These are phyloP conservation scores for Pheosia gnoma DNA, from an alignment of 2,888 invertebrate genomes.

Conservation along the genomic window DNA sequence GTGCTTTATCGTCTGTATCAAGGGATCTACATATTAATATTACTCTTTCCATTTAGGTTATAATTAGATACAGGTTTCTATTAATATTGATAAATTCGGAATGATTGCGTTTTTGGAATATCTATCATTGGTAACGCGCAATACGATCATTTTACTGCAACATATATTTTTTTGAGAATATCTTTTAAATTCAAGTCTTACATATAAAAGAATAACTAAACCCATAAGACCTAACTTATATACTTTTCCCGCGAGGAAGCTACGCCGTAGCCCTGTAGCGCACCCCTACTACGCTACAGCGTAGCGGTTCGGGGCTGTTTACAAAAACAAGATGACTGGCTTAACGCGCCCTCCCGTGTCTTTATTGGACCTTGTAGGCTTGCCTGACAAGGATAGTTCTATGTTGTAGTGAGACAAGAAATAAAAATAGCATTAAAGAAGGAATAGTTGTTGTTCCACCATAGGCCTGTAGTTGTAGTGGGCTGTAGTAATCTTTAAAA, in stretches of 20 bases:
- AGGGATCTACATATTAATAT: constrained; percentile 2
- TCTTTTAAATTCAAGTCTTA: too few species aligned
- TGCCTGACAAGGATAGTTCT: constrained; percentile 50
- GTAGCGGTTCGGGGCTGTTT: constrained; percentile 66
- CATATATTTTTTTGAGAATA: too few species aligned
- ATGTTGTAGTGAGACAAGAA: constrained; percentile 35
- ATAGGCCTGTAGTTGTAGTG: too few species aligned
- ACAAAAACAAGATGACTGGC: constrained; percentile 81
- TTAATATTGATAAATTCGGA: too few species aligned
- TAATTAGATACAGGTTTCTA: neutral
- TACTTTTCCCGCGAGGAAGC: constrained; percentile 17
- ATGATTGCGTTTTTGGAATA: too few species aligned
- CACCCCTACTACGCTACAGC: constrained; percentile 41
- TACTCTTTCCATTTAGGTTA: neutral
- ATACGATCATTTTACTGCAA: too few species aligned
- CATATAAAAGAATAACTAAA: too few species aligned
- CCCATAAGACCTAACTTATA: constrained; percentile 26
- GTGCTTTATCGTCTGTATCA: constrained; percentile 23
- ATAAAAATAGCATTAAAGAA: neutral
- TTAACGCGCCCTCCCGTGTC: constrained; percentile 65
- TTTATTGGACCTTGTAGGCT: constrained; percentile 73
- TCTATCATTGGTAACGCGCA: too few species aligned
- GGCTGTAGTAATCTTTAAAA: too few species aligned
- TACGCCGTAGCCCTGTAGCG: constrained; percentile 46
- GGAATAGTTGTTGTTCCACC: too few species aligned